A percentile compares a stretch with the other conserved stretches of the same genome.
phyloP scores from a whole-genome alignment of 2,113 vertebrate species.

The Cynoglossus semilaevis region DNA sequence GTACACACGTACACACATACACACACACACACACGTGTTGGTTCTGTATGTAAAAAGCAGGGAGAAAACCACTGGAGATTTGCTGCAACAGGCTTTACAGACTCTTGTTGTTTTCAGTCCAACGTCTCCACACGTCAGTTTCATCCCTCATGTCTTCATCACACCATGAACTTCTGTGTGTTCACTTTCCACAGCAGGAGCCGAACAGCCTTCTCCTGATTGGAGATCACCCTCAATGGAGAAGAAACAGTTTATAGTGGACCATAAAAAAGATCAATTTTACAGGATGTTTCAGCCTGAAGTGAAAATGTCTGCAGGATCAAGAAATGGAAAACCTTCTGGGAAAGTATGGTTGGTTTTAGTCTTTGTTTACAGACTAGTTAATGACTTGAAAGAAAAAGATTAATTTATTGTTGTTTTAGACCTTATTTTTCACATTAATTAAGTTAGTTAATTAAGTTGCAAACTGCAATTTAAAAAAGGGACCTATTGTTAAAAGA shows the following conservation, averaged over 20 bases:
- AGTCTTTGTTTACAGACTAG: conserved; percentile 11
- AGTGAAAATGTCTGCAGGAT: not conserved
- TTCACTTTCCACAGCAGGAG: not conserved
- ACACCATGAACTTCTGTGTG: not conserved
- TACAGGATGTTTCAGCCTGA: too few relatives aligned
- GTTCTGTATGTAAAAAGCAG: conserved; percentile 14
- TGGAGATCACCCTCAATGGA: too few relatives aligned
- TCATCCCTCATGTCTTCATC: not conserved
- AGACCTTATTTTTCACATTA: too few relatives aligned
- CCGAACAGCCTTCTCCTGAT: not conserved
- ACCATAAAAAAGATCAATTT: too few relatives aligned
- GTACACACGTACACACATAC: not conserved
- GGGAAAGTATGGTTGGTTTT: too few relatives aligned
- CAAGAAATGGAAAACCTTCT: too few relatives aligned
- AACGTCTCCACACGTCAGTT: conserved; percentile 5
- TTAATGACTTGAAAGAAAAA: not conserved
- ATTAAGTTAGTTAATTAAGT: too few relatives aligned
- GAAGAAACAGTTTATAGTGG: too few relatives aligned
- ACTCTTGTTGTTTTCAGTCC: conserved; percentile 21
- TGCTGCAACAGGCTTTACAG: conserved; percentile 26
- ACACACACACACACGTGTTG: not conserved
- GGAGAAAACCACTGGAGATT: conserved; percentile 17
- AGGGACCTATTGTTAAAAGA: too few relatives aligned
- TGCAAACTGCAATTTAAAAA: too few relatives aligned
- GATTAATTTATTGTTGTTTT: not conserved